phyloP scores from a whole-genome alignment of 1,140 invertebrate species.

The Lanistes nyassanus region DNA sequence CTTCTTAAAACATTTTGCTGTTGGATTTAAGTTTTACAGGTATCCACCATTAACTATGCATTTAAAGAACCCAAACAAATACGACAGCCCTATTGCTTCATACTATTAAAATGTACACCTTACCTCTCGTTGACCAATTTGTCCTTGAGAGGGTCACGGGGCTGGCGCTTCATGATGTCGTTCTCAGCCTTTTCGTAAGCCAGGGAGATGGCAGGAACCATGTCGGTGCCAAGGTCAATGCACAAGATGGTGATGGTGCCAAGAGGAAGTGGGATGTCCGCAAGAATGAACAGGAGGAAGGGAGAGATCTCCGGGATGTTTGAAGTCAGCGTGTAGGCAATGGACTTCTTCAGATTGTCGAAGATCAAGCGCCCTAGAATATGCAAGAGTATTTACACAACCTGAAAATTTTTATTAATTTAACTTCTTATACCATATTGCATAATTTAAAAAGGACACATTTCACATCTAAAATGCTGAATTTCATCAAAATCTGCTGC shows the following conservation, averaged over 20 bases:
- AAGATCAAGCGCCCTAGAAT: constrained; percentile 87
- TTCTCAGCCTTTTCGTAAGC: constrained; percentile 96
- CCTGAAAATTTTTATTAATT: background rate
- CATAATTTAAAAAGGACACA: background rate
- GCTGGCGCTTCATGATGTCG: constrained; percentile 98
- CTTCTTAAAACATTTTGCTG: no score
- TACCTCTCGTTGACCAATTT: constrained; percentile 92
- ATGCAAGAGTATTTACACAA: background rate
- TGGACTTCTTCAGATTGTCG: constrained; percentile 99
- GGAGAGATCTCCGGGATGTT: constrained; percentile 99
- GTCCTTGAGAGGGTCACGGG: constrained; percentile 90
- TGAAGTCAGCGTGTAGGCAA: constrained; percentile 98
- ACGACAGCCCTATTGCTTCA: no score
- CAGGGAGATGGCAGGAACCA: constrained; percentile 98
- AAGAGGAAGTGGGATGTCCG: constrained; percentile 95
- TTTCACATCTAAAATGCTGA: no score
- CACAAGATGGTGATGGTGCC: constrained; percentile 99
- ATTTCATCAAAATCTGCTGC: no score
- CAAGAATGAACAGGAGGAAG: constrained; percentile 97
- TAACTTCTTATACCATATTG: background rate
- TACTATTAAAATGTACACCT: background rate
- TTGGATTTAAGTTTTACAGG: no score
- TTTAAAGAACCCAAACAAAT: no score
- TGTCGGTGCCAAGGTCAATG: constrained; percentile 99
- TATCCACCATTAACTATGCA: no score